These are phyloP conservation scores for Ephydatia muelleri DNA, from an alignment of 37 sponge, comb jelly and placozoan genomes.

Conservation along the genomic window DNA sequence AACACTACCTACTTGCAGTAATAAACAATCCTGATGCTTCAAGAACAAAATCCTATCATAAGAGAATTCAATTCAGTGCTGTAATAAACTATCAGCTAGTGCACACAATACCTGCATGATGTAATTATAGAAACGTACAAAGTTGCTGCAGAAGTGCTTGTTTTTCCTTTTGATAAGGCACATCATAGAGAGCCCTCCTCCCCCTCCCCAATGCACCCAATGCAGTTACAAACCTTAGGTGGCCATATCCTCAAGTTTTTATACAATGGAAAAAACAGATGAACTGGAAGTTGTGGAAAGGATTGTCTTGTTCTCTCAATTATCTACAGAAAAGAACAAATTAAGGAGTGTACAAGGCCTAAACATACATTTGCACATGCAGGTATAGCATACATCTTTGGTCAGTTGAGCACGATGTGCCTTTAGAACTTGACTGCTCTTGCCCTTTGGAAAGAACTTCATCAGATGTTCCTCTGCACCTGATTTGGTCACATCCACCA, in stretches of 20 bases:
- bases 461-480: conserved; percentile 7
- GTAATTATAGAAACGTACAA: no score
- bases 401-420: background rate
- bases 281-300: conserved; percentile 6
- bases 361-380: no score
- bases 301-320: background rate
- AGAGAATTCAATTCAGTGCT: no score
- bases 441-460: conserved; percentile 11
- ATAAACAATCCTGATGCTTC: no score
- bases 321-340: background rate
- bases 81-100: no score
- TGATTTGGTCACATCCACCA: conserved; percentile 38
- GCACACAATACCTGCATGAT: no score
- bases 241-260: conserved; percentile 21
- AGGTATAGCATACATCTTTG: conserved; percentile 13
- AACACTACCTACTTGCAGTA: no score
- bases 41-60: no score
- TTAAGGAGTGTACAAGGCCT: background rate
- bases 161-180: no score
- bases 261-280: conserved; percentile 15
- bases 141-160: no score
- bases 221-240: conserved; percentile 3
- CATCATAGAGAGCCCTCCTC: no score
- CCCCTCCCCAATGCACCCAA: no score
- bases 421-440: conserved; percentile 16